These are phyloP conservation scores for Neoitamus cyanurus DNA, from an alignment of 2,888 invertebrate genomes.

Conservation along the genomic window DNA sequence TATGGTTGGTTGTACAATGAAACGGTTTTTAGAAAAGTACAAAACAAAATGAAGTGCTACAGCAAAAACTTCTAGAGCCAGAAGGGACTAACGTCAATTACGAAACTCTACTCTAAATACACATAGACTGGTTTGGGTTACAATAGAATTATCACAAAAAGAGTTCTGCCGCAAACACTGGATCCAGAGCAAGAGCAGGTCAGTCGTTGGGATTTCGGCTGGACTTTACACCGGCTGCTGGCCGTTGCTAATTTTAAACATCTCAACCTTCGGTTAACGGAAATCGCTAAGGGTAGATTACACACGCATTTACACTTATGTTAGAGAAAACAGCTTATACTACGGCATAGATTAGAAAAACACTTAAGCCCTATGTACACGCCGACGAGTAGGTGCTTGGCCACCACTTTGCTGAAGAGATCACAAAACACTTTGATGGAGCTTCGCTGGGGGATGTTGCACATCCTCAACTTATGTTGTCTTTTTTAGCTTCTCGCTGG, in stretches of 20 bases:
- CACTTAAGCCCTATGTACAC: slow-evolving; percentile 45
- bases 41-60: background rate
- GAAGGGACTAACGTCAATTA: background rate
- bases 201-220: background rate
- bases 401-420: slow-evolving; percentile 41
- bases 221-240: background rate
- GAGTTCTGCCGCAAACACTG: background rate
- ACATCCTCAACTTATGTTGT: background rate
- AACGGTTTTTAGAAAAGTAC: slow-evolving; percentile 4
- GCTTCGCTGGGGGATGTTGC: slow-evolving; percentile 23
- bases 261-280: background rate
- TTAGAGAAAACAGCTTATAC: slow-evolving; percentile 17
- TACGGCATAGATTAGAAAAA: slow-evolving; percentile 26
- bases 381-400: slow-evolving; percentile 25
- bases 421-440: slow-evolving; percentile 53
- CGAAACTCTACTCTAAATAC: slow-evolving; percentile 12
- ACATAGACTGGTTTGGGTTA: background rate
- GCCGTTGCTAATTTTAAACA: background rate
- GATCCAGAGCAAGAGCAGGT: background rate
- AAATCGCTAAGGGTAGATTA: background rate
- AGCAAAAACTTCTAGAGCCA: background rate
- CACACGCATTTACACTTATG: slow-evolving; percentile 19
- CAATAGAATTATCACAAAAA: slow-evolving; percentile 35
- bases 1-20: background rate
- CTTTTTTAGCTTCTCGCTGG: slow-evolving; percentile 48